Evolutionary conservation across 2,888 invertebrate species (phyloP), one percentile per base, ranked within the genome.

Genomic region (Rhingia rostrata): DNA sequence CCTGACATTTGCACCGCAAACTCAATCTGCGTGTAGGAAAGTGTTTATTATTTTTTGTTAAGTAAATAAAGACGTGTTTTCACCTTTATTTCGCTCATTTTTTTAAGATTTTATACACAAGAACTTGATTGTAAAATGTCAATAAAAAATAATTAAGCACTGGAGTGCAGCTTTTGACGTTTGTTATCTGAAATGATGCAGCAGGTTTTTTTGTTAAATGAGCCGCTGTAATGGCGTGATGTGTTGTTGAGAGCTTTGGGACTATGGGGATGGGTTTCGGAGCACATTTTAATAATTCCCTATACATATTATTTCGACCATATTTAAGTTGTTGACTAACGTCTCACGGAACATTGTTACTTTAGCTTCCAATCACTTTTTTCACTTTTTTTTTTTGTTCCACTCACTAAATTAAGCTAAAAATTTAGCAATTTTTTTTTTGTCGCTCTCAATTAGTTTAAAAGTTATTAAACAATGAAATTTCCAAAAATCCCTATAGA

Each of bases 1-100:
- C 93, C 93, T 70, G 92, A 93, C 93, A 94, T 94, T 89, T 94
- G 92, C 9, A 95, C 94, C 4, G 94, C 93, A 90, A 95, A 95
- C 88, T 95, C 94, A 47, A 94, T 92, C 93, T 94, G 39, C 12
- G 32, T 51, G 2, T n/a, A 41, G 6, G 6, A 43, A 6, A 22
- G 32, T 6, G 49, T 35, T 30, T 30, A 4, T 60, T 53, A 32
- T 51, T 30, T n/a, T 14, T 35, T 45, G 0, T 45, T 3, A 9
- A 6, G n/a, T 7, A 10, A 5, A 56, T 33, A 1, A 12, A 39
- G 7, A 14, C 0, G 6, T 0, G 3, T 30, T 41, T 61, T 49
- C 74, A 83, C 83, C 69, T 83, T 83, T 35, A 74, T 79, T 69
- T 79, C 73, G 9, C 69, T 60, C 83, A 83, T 83, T 67, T 74